A percentile compares a stretch with the other conserved stretches of the same genome.
These are phyloP conservation scores for Eledona agricola DNA, from an alignment of 2,888 invertebrate species.

Conservation along the genomic window DNA sequence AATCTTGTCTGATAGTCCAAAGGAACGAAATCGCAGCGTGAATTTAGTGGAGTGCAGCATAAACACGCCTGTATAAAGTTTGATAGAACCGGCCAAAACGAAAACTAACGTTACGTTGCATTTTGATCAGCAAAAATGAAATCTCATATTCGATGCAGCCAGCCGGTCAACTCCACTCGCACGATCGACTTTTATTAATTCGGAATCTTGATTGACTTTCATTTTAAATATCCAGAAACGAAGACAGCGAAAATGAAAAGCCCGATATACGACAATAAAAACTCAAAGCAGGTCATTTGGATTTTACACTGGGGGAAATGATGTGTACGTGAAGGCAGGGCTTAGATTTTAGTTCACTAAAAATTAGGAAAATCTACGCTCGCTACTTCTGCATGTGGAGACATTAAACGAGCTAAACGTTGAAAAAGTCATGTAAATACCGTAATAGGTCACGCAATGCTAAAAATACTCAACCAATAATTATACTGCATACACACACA, in stretches of 20 bases:
- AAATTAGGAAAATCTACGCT: constrained; percentile 17
- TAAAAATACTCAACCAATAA: constrained; percentile 19
- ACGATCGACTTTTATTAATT: too few species aligned
- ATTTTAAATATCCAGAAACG: too few species aligned
- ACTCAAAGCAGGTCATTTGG: constrained; percentile 22
- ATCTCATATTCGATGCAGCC: too few species aligned
- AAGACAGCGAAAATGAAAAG: too few species aligned
- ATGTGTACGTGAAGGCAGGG: constrained; percentile 15
- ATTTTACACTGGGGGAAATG: constrained; percentile 25
- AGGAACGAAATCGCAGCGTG: constrained; percentile 9
- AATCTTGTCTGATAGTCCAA: constrained; percentile 17
- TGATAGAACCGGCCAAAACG: too few species aligned
- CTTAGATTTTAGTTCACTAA: constrained; percentile 16
- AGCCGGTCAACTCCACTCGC: too few species aligned
- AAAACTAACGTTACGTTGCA: too few species aligned
- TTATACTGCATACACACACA: constrained; percentile 18
- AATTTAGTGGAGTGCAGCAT: constrained; percentile 6
- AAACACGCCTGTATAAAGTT: too few species aligned
- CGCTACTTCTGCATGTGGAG: constrained; percentile 7
- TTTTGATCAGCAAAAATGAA: too few species aligned
- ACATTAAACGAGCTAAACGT: constrained; percentile 10
- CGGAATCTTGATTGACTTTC: too few species aligned
- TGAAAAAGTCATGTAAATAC: constrained; percentile 26
- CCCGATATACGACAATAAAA: constrained; percentile 12
- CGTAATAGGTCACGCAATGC: constrained; percentile 23